Conservation (phyloP, 2,888 invertebrate species). For the Stenurella melanura region DNA sequence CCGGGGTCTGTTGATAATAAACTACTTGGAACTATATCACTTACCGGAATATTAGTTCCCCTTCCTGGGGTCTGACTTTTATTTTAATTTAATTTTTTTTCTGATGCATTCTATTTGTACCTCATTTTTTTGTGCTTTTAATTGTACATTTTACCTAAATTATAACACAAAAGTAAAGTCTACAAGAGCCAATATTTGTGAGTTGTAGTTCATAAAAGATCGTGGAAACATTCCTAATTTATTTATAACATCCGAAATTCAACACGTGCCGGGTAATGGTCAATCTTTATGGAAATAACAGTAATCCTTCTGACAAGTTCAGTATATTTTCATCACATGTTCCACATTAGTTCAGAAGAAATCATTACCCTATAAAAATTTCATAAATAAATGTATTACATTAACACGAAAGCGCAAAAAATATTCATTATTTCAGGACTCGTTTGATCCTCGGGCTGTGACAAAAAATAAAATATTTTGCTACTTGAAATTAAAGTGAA, state of each 20-base stretch:
- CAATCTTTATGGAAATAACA: background rate
- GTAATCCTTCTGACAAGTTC: background rate
- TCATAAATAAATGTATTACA: slow-evolving; percentile 44
- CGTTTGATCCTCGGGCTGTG: slow-evolving; percentile 12
- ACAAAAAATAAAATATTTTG: too few relatives aligned
- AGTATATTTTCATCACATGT: background rate
- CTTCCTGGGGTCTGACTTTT: too few relatives aligned
- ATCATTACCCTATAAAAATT: slow-evolving; percentile 27
- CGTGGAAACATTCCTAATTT: background rate
- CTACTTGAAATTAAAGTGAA: background rate
- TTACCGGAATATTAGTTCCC: too few relatives aligned
- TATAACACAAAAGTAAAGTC: too few relatives aligned
- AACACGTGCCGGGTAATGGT: background rate
- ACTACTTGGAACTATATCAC: too few relatives aligned
- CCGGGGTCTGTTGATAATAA: too few relatives aligned
- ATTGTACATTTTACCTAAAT: too few relatives aligned
- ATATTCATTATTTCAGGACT: background rate
- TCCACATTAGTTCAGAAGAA: background rate
- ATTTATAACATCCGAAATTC: background rate
- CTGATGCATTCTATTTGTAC: too few relatives aligned
- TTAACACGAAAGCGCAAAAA: slow-evolving; percentile 26
- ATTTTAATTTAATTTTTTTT: too few relatives aligned
- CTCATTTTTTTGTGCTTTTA: too few relatives aligned
- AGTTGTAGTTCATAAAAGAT: background rate
- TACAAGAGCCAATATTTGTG: too few relatives aligned